Conservation (phyloP, 2,888 invertebrate genomes). For the Zaprionus bogoriensis region DNA sequence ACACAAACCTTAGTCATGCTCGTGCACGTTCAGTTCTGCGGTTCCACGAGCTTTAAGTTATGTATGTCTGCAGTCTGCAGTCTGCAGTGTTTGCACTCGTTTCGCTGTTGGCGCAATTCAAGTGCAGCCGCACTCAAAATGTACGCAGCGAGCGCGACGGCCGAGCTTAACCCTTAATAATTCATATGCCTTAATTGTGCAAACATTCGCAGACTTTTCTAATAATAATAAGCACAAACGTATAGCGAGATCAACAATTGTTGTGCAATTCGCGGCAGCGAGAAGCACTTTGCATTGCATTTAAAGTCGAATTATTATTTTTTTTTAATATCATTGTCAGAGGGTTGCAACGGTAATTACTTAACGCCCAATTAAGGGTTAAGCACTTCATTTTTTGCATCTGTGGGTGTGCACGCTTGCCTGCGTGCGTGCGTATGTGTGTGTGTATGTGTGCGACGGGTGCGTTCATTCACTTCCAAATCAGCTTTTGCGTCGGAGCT, state of each 20-base stretch:
- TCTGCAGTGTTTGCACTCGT: constrained; percentile 32
- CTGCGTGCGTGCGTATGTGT: not conserved
- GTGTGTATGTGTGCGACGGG: constrained; percentile 11
- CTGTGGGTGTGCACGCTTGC: too few relatives aligned
- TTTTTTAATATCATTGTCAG: constrained; percentile 2
- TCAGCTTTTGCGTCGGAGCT: constrained; percentile 25
- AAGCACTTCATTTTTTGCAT: constrained; percentile 8
- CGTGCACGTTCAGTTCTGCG: not conserved
- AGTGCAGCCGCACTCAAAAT: constrained; percentile 53
- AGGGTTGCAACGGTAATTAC: not conserved
- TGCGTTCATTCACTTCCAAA: constrained; percentile 54
- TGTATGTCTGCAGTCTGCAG: too few relatives aligned
- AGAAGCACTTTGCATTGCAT: not conserved
- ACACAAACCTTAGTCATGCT: constrained; percentile 33
- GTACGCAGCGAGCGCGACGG: constrained; percentile 24
- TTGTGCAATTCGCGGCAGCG: not conserved
- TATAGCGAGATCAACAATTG: not conserved
- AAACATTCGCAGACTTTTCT: not conserved
- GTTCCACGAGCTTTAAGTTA: not conserved
- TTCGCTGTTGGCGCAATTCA: constrained; percentile 12
- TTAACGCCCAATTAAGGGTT: constrained; percentile 8
- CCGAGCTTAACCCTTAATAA: not conserved
- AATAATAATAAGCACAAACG: too few relatives aligned
- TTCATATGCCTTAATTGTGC: not conserved
- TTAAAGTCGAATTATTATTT: not conserved